A percentile compares a stretch with the other conserved stretches of the same genome.
Evolutionary conservation across 2,888 invertebrate genomes (phyloP).

Genomic region (Oscheius sp.): DNA sequence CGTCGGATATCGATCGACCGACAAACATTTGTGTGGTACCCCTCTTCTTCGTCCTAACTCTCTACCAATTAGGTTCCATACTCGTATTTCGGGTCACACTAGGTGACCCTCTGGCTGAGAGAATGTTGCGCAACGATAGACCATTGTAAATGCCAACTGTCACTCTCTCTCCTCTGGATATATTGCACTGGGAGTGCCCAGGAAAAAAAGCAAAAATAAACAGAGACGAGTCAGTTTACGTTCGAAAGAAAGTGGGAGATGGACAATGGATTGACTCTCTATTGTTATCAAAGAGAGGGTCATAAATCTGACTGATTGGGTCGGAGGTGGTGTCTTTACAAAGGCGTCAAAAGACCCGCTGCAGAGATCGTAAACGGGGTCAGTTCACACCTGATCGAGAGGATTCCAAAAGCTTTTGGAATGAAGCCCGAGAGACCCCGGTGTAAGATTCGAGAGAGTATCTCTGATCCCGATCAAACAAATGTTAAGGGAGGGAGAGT

Average conservation of each 20-base stretch:
- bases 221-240: background rate
- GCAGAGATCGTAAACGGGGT: conserved; percentile 25
- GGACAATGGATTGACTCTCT: background rate
- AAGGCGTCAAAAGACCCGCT: conserved; percentile 22
- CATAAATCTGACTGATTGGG: conserved; percentile 22
- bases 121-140: conserved; percentile 19
- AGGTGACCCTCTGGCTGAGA: conserved; percentile 3
- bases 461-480: conserved; percentile 5
- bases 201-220: conserved; percentile 28
- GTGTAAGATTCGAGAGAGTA: background rate
- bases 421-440: background rate
- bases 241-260: background rate
- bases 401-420: background rate
- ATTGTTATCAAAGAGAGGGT: background rate
- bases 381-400: background rate
- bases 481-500: background rate
- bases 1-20: conserved; percentile 28
- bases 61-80: conserved; percentile 2
- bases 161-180: background rate
- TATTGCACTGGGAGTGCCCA: conserved; percentile 4
- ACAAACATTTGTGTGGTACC: conserved; percentile 13
- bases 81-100: conserved; percentile 12
- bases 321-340: conserved; percentile 17
- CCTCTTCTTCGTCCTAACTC: too few species aligned
- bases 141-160: conserved; percentile 33